Percentiles rank a stretch among this genome's conserved stretches.
phyloP scores from a whole-genome alignment of 1,140 invertebrate genomes.

The Hetaerina americana region DNA sequence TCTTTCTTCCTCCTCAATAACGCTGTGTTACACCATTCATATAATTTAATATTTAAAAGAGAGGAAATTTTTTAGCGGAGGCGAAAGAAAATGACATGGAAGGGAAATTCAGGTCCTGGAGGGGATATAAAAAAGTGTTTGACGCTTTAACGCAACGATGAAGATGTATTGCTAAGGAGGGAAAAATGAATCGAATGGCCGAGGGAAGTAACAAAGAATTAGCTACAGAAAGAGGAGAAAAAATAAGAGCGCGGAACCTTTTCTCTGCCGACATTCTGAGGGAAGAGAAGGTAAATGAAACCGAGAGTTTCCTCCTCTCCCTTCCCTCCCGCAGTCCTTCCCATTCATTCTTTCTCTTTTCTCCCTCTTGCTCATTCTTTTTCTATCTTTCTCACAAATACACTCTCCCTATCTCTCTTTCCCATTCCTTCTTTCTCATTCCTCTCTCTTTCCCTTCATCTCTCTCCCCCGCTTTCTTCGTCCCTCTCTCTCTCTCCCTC shows the following conservation, averaged over 20 bases:
- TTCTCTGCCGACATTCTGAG: background rate
- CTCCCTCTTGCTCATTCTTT: background rate
- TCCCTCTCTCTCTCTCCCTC: background rate
- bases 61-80: no score
- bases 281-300: background rate
- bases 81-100: no score
- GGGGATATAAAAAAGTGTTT: background rate
- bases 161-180: background rate
- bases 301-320: background rate
- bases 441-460: background rate
- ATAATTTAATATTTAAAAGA: no score
- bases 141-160: background rate
- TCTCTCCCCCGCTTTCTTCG: conserved; percentile 14
- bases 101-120: no score
- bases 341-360: conserved; percentile 1
- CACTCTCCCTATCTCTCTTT: conserved; percentile 7
- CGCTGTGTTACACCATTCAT: no score
- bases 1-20: no score
- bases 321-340: background rate
- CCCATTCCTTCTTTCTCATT: background rate
- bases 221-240: background rate
- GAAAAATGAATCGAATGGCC: background rate
- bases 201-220: no score
- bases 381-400: background rate
- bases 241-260: background rate